These are phyloP conservation scores for Triplophysa bombifrons DNA, from an alignment of 2,797 vertebrate genomes.

Conservation along the genomic window DNA sequence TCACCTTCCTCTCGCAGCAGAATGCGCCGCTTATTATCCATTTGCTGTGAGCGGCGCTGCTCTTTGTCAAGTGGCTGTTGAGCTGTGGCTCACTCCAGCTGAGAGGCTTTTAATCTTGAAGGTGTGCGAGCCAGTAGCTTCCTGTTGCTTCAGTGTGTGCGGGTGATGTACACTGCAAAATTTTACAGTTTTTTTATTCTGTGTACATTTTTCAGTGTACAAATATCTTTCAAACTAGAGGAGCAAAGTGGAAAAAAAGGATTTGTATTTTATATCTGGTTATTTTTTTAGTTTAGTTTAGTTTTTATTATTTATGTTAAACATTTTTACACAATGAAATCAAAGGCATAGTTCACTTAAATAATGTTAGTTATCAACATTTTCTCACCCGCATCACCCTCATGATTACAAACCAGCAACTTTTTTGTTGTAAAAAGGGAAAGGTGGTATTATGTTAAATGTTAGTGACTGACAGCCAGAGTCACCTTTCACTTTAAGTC, in stretches of 20 bases:
- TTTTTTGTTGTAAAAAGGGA: neutral
- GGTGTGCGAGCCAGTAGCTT: constrained; percentile 43
- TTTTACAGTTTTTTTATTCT: neutral
- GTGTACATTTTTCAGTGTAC: neutral
- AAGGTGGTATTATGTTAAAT: too few relatives aligned
- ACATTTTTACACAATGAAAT: too few relatives aligned
- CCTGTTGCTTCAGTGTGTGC: constrained; percentile 10
- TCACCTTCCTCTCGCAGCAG: constrained; percentile 4
- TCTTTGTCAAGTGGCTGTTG: constrained; percentile 54
- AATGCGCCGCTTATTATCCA: constrained; percentile 37
- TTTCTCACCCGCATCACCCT: too few relatives aligned
- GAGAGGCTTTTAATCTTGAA: constrained; percentile 44
- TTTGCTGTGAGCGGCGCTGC: constrained; percentile 30
- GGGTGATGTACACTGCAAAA: neutral
- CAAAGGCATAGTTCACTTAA: too few relatives aligned
- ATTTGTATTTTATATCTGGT: too few relatives aligned
- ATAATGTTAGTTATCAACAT: too few relatives aligned
- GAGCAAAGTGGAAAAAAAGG: neutral
- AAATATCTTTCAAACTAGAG: neutral
- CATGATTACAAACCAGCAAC: too few relatives aligned
- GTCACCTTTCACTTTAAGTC: neutral
- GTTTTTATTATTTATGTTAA: too few relatives aligned
- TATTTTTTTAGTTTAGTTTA: too few relatives aligned
- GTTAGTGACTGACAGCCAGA: neutral
- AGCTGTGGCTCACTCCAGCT: constrained; percentile 45